Percentiles rank a stretch among this genome's conserved stretches.
phyloP scores from a whole-genome alignment of 2,797 vertebrate species.

The Halcyon chelicuti region DNA sequence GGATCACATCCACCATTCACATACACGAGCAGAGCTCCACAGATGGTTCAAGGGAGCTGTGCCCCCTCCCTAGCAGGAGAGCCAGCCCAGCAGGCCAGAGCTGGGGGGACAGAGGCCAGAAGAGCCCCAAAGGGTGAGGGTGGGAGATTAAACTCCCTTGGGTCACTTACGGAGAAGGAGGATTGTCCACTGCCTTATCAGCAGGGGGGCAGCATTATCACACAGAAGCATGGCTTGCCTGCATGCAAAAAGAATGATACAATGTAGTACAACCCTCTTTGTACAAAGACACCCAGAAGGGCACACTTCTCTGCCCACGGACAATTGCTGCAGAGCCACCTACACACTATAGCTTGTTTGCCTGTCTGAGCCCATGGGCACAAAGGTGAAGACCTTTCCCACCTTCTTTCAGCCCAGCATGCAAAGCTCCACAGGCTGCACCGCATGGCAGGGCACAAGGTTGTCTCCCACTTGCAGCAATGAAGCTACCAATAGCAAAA shows the following conservation, averaged over 20 bases:
- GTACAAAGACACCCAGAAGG: neutral
- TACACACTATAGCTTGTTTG: accelerated
- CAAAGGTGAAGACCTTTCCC: neutral
- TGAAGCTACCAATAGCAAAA: neutral
- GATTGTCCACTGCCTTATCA: neutral
- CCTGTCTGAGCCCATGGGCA: neutral
- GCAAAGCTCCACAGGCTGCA: neutral
- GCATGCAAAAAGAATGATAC: neutral
- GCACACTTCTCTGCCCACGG: accelerated
- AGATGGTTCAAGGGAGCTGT: neutral
- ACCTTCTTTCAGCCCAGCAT: neutral
- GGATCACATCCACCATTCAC: neutral
- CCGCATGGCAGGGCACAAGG: neutral
- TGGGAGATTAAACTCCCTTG: neutral
- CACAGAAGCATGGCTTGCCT: neutral
- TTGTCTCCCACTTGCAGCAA: neutral
- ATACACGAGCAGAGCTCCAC: neutral
- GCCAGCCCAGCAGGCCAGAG: neutral
- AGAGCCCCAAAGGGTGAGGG: neutral
- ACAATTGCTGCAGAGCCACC: neutral
- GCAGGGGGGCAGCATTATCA: neutral
- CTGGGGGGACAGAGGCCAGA: neutral
- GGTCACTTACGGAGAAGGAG: neutral
- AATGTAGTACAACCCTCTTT: neutral
- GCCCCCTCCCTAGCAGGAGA: neutral